Evolutionary conservation across 1,140 invertebrate genomes (phyloP).

Genomic region (Myzus persicae): DNA sequence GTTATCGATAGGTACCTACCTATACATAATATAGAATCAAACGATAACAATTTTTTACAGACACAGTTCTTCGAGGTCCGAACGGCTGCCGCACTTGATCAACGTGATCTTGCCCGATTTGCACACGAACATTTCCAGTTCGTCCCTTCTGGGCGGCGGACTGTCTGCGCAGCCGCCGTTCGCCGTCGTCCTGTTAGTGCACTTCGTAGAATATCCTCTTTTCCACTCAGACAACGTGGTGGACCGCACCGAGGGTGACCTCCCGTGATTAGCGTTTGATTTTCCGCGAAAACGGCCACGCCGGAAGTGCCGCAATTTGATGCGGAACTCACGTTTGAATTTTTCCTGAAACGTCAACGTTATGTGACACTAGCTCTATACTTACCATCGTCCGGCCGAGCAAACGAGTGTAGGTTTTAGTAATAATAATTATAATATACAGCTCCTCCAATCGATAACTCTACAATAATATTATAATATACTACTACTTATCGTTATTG

Average conservation of each 20-base stretch:
- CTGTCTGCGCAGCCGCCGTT: background rate
- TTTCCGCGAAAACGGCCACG: constrained; percentile 62
- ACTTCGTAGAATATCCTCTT: constrained; percentile 44
- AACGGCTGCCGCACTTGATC: constrained; percentile 58
- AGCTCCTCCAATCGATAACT: background rate
- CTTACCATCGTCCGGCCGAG: background rate
- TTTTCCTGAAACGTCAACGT: constrained; percentile 70
- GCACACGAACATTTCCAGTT: constrained; percentile 60
- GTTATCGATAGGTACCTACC: background rate
- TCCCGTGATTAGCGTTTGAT: constrained; percentile 62
- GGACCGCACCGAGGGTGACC: constrained; percentile 59
- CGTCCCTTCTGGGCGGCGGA: constrained; percentile 15
- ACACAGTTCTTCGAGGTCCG: constrained; percentile 61
- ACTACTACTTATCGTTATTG: background rate
- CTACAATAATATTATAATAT: background rate
- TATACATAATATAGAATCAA: background rate
- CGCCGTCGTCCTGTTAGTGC: background rate
- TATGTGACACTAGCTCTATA: background rate
- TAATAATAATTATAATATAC: background rate
- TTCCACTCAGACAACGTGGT: constrained; percentile 58
- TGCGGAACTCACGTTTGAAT: constrained; percentile 76
- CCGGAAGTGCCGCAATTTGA: constrained; percentile 69
- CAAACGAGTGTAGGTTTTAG: background rate
- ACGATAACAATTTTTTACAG: constrained; percentile 43
- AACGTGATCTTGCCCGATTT: constrained; percentile 56